These are phyloP conservation scores for Crotalus tigris DNA, from an alignment of 2,113 vertebrate genomes.

Conservation along the genomic window DNA sequence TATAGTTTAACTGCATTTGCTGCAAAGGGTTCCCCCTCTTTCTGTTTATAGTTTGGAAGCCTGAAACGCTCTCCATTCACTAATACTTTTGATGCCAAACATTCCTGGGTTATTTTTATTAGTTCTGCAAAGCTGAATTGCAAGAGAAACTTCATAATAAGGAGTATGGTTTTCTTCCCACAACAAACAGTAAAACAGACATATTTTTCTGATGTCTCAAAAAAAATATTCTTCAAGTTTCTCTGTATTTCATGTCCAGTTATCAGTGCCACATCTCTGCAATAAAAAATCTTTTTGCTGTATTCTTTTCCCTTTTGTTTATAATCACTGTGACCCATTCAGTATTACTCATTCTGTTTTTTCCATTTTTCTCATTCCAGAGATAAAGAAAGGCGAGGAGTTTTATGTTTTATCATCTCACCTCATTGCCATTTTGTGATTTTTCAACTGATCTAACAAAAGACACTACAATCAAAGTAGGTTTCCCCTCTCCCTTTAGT, in stretches of 20 bases:
- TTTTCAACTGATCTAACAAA: background rate
- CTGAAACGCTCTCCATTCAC: background rate
- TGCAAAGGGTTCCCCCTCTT: background rate
- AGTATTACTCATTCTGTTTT: background rate
- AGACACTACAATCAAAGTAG: background rate
- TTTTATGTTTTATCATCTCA: background rate
- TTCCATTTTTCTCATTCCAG: background rate
- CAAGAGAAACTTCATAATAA: background rate
- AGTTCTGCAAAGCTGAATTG: background rate
- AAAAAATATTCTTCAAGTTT: background rate
- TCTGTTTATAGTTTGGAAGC: background rate
- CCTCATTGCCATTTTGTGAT: background rate
- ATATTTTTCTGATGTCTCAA: background rate
- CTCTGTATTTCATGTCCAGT: background rate
- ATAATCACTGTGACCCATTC: background rate
- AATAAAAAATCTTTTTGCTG: background rate
- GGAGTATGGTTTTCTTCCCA: background rate
- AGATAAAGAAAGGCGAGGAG: background rate
- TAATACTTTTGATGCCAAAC: background rate
- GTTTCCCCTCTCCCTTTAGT: background rate
- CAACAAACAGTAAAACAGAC: background rate
- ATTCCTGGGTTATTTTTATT: background rate
- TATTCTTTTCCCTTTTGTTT: background rate
- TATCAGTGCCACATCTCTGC: background rate
- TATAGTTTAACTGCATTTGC: background rate